Conservation (phyloP, 2,888 invertebrate species). For the Hirudinaria manillensis region DNA sequence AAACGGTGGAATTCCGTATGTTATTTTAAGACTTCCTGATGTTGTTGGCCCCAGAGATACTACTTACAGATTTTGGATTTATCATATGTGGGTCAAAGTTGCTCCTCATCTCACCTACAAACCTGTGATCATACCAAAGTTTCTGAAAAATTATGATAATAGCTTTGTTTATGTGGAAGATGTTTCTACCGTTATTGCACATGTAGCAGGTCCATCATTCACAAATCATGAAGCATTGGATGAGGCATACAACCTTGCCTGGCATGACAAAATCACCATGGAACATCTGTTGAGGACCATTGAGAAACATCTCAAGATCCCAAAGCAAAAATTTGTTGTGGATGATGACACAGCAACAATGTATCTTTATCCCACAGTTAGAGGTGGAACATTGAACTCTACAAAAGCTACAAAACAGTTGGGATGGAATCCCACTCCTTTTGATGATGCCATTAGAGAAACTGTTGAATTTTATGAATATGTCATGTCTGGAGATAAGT, state of each 20-base stretch:
- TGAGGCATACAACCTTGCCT: constrained; percentile 54
- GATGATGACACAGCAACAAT: constrained; percentile 36
- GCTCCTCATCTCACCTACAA: constrained; percentile 39
- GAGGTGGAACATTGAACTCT: constrained; percentile 47
- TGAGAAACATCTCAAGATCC: constrained; percentile 37
- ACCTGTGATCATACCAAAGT: constrained; percentile 48
- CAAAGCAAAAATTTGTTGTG: constrained; percentile 20
- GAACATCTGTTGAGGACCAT: constrained; percentile 47
- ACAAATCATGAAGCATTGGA: constrained; percentile 39
- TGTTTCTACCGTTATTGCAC: constrained; percentile 50
- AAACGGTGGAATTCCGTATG: constrained; percentile 46
- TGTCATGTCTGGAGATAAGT: constrained; percentile 44
- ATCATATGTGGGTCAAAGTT: constrained; percentile 55
- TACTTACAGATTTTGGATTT: constrained; percentile 56
- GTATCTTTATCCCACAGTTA: constrained; percentile 54
- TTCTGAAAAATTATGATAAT: constrained; percentile 46
- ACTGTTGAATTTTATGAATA: constrained; percentile 53
- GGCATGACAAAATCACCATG: constrained; percentile 49
- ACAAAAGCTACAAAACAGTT: constrained; percentile 49
- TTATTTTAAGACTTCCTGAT: constrained; percentile 55
- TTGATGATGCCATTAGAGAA: constrained; percentile 47
- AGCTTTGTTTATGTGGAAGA: constrained; percentile 55
- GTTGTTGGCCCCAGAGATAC: constrained; percentile 56
- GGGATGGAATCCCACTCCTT: constrained; percentile 51
- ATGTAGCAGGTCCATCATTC: constrained; percentile 34